phyloP scores from a whole-genome alignment of 2,888 invertebrate species.

The Aphelenchoides bicaudatus region DNA sequence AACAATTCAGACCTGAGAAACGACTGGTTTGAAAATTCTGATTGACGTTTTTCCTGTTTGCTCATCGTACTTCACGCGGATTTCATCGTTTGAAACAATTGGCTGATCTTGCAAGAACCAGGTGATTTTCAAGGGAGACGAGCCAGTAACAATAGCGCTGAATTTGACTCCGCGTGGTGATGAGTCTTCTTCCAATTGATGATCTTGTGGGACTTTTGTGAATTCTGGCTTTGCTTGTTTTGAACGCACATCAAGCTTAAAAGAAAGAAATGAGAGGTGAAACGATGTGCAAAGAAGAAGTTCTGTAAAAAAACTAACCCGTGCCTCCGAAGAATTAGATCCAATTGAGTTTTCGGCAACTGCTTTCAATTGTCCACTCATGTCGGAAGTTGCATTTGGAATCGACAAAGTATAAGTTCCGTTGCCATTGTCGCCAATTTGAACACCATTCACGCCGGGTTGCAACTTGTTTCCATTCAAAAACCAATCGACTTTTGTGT shows the following conservation, averaged over 20 bases:
- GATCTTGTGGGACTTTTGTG: conserved; percentile 53
- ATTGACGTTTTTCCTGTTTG: conserved; percentile 58
- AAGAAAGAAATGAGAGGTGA: too few relatives aligned
- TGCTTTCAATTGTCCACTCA: conserved; percentile 63
- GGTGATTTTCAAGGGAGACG: conserved; percentile 50
- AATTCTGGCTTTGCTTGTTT: conserved; percentile 48
- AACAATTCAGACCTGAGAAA: conserved; percentile 37
- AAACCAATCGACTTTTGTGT: conserved; percentile 45
- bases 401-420: conserved; percentile 69
- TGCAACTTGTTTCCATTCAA: conserved; percentile 45
- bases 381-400: conserved; percentile 40
- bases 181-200: conserved; percentile 71
- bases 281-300: too few relatives aligned
- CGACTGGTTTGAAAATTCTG: conserved; percentile 44
- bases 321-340: conserved; percentile 76
- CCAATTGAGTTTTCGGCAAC: conserved; percentile 82
- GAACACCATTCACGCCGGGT: conserved; percentile 25
- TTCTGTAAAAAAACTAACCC: neutral
- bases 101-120: conserved; percentile 53
- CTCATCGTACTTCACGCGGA: conserved; percentile 69
- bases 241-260: neutral
- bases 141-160: conserved; percentile 68
- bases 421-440: conserved; percentile 45
- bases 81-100: conserved; percentile 60
- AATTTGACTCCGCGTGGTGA: conserved; percentile 71